Percentiles rank a stretch among this genome's conserved stretches.
phyloP scores from a whole-genome alignment of 2,888 invertebrate genomes.

The Mactromeris polynyma region DNA sequence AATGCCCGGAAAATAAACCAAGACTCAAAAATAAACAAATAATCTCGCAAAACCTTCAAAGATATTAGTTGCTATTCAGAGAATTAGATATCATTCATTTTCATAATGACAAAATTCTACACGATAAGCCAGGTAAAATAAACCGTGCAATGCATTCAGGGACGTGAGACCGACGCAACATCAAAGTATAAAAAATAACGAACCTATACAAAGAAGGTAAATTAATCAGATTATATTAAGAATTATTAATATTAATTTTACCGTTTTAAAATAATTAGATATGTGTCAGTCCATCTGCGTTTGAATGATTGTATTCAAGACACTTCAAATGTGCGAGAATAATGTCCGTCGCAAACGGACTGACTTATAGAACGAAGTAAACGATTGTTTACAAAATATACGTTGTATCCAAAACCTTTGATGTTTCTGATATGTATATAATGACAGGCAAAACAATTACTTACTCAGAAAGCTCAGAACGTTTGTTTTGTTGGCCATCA shows the following conservation, averaged over 20 bases:
- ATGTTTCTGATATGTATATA: too few species aligned
- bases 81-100: neutral
- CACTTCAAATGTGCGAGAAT: neutral
- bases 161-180: neutral
- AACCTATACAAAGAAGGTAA: neutral
- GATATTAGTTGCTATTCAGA: neutral
- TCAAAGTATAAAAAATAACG: neutral
- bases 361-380: neutral
- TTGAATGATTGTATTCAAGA: neutral
- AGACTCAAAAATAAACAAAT: neutral
- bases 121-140: neutral
- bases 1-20: constrained; percentile 2
- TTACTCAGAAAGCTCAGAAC: constrained; percentile 78
- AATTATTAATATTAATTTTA: neutral
- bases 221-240: neutral
- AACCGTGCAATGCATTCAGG: neutral
- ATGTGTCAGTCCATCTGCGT: neutral
- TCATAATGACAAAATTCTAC: neutral
- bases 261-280: neutral
- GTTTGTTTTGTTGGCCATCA: constrained; percentile 75
- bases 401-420: too few species aligned
- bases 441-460: constrained; percentile 17
- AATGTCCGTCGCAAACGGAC: neutral
- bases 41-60: neutral
- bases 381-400: too few species aligned